Base-by-base conservation (phyloP, 2,113 vertebrate species). In the Oceanites oceanicus region DNA sequence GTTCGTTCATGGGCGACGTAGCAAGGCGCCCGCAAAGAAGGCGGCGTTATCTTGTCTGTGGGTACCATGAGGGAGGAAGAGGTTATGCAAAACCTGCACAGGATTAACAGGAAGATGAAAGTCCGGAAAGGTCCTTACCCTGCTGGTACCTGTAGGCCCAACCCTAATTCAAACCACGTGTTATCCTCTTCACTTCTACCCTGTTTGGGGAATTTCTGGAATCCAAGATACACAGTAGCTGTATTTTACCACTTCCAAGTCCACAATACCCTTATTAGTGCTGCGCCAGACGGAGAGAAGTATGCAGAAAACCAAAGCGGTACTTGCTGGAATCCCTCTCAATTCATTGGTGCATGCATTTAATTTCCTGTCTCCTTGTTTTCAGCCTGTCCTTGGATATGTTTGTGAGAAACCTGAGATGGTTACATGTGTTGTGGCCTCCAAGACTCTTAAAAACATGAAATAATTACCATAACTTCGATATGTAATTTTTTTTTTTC, bases 311-410 rank as follows among this genome's bases (percentile, higher is more conserved):
- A 61, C 53, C 86, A 92, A 72, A 71, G 8, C 2, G 1, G 66
- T 50, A 40, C 86, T 96, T 76, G 89, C 91, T 95, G 94, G 91
- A 95, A 95, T 85, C 89, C 76, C 52, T 85, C 88, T 94, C 96
- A 79, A 62, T 88, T 86, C 89, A 30, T 62, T 5, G 2, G 70
- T 91, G 96, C 71, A 82, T 83, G 92, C 91, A 93, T 95, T 97
- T 97, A 82, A 96, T 96, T 96, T 97, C 95, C 96, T 95, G 92
- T 91, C 96, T 96, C 94, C 92, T 95, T 95, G 94, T 97, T 97
- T 96, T 94, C 92, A 97, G 93, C 84, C 95, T 91, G 86, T 96
- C 87, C 91, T 66, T 94, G 87, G 91, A 90, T 53, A 73, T 92
- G 85, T 88, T 90, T 97, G 96, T 79, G 92, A 96, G 97, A 97